Conservation (phyloP, 2,113 vertebrate genomes). For the Baryphthengus martii region DNA sequence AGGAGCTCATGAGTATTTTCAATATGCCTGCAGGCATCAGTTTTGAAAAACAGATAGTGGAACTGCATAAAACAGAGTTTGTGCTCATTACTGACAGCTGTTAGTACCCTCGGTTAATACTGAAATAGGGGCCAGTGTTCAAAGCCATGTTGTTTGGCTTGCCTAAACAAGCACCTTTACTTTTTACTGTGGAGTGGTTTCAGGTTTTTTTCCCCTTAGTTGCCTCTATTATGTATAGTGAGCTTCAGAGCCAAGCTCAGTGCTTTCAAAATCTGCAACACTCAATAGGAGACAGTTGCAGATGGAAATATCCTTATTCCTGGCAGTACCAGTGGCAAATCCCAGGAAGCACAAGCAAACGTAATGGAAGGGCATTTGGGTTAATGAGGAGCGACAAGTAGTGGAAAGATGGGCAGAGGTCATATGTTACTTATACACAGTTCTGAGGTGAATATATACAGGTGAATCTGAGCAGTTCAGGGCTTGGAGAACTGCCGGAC, state of each 20-base stretch:
- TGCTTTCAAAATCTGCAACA: neutral
- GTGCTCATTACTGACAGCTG: neutral
- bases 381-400: neutral
- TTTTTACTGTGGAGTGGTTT: neutral
- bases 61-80: neutral
- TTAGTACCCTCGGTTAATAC: neutral
- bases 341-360: neutral
- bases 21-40: neutral
- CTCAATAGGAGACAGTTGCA: neutral
- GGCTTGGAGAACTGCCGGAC: neutral
- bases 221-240: neutral
- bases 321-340: neutral
- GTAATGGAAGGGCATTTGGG: neutral
- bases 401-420: neutral
- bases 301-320: neutral
- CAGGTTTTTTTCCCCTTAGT: neutral
- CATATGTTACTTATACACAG: neutral
- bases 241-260: neutral
- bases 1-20: neutral
- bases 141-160: neutral
- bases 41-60: neutral
- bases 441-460: neutral
- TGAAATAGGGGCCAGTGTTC: neutral
- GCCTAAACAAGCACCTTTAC: neutral
- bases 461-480: neutral